Conservation (phyloP, 2,113 vertebrate genomes). For the Ivindomyrus marchei region DNA sequence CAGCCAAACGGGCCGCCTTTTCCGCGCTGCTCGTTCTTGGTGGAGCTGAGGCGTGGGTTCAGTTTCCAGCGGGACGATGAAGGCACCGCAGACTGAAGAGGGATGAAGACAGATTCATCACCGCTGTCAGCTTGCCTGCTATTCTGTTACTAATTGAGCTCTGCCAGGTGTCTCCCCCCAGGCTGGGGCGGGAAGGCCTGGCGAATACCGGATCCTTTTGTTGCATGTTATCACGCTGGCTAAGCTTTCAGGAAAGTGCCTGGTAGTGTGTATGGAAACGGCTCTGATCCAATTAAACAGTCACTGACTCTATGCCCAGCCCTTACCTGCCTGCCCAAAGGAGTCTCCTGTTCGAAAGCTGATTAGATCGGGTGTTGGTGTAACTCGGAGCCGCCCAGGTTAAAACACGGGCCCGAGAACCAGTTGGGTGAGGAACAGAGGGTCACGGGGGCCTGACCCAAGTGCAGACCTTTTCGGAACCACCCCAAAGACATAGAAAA, state of each 20-base stretch:
- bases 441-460: background rate
- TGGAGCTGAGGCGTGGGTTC: slow-evolving; percentile 19
- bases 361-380: background rate
- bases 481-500: background rate
- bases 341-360: slow-evolving; percentile 6
- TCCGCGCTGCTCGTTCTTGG: background rate
- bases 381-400: background rate
- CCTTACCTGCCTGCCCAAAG: slow-evolving; percentile 33
- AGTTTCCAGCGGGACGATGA: slow-evolving; percentile 39
- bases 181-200: slow-evolving; percentile 58
- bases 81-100: slow-evolving; percentile 39
- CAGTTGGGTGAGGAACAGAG: background rate
- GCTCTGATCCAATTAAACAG: slow-evolving; percentile 69
- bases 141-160: slow-evolving; percentile 38
- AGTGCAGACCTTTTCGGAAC: background rate
- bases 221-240: slow-evolving; percentile 49
- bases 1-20: background rate
- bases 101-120: slow-evolving; percentile 30
- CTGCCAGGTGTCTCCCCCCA: slow-evolving; percentile 67
- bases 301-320: slow-evolving; percentile 60
- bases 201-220: slow-evolving; percentile 51
- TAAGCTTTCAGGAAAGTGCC: slow-evolving; percentile 55
- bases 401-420: background rate
- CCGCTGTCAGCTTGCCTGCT: slow-evolving; percentile 48
- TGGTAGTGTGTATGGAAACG: slow-evolving; percentile 34